Base-by-base conservation (phyloP, 2,797 vertebrate genomes). In the Danio jaintianensis region DNA sequence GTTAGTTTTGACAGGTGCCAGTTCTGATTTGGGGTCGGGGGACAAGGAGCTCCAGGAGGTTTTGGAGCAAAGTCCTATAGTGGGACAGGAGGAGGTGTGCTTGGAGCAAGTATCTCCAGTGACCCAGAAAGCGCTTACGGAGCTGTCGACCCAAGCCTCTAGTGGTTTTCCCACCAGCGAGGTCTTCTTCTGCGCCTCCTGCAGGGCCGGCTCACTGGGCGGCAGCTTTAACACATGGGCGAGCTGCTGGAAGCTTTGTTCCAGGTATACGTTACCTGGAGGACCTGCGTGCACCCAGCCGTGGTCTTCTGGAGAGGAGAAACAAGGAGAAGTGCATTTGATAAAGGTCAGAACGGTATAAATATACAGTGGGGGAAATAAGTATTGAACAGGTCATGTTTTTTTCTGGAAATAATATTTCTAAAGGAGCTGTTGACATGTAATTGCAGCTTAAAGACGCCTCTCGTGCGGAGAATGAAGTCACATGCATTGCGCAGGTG, bases 31-130 rank as follows among this genome's bases (percentile, higher is more conserved):
- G 74, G 98, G 97, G 87, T 99, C 98, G 0, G 96, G 96, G 55
- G 96, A 98, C 47, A 96, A 80, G n/a, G 98, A 96, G 88, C 98
- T 99, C 98, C 98, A 99, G 63, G 93, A 92, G n/a, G 96, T 95
- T 87, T 94, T 93, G 80, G 91, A 91, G 90, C 98, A 99, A 43
- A 77, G 91, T 61, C 91, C 91, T 89, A 98, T 74, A 0, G 93
- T 88, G 0, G 93, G 18, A 29, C 98, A 99, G 67, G 61, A 90
- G 77, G 96, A 96, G 16, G 92, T 88, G 85, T 88, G 82, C 5
- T 87, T 83, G 69, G 90, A 36, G 52, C 94, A 95, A 66, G 92
- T 13, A 61, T 90, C 83, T 0, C 94, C 91, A 0, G 79, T 87
- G 6, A 91, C 85, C 84, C 98, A 99, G 82, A 97, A 90, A 38